These are phyloP conservation scores for Alloplasta piceator DNA, from an alignment of 2,888 invertebrate genomes.

Conservation along the genomic window DNA sequence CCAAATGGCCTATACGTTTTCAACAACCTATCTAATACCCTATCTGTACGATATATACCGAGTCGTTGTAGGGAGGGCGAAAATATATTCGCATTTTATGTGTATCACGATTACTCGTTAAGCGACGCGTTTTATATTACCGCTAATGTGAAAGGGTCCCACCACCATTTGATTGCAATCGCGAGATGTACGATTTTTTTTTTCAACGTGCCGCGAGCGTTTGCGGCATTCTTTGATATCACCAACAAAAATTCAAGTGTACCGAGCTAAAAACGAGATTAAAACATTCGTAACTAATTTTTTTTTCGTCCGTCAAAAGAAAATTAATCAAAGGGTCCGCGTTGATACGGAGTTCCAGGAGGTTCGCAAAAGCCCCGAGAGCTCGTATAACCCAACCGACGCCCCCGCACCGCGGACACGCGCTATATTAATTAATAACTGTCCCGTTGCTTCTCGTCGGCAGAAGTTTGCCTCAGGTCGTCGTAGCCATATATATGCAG, in stretches of 20 bases:
- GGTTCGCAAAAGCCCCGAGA: slow-evolving; percentile 26
- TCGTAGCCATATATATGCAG: slow-evolving; percentile 19
- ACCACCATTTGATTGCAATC: no score
- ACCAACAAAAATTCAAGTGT: no score
- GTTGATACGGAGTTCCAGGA: slow-evolving; percentile 24
- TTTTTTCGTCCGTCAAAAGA: slow-evolving; percentile 38
- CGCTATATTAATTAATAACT: slow-evolving; percentile 65
- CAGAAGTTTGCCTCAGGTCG: slow-evolving; percentile 57
- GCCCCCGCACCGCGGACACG: slow-evolving; percentile 37
- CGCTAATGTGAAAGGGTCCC: no score
- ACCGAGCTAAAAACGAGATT: slow-evolving; percentile 7
- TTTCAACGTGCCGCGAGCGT: no score
- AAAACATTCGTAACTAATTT: slow-evolving; percentile 20
- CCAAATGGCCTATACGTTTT: slow-evolving; percentile 76
- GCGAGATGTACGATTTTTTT: no score
- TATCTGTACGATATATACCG: slow-evolving; percentile 44
- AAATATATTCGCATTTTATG: slow-evolving; percentile 9
- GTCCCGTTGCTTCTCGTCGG: slow-evolving; percentile 52
- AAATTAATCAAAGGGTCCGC: slow-evolving; percentile 64
- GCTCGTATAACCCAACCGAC: not conserved
- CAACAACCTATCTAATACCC: slow-evolving; percentile 54
- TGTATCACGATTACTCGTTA: no score
- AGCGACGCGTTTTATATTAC: no score
- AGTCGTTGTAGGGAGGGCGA: slow-evolving; percentile 3
- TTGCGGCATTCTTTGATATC: no score